A percentile compares a stretch with the other conserved stretches of the same genome.
These are phyloP conservation scores for Solenopsis invicta DNA, from an alignment of 1,140 invertebrate genomes.

Conservation along the genomic window DNA sequence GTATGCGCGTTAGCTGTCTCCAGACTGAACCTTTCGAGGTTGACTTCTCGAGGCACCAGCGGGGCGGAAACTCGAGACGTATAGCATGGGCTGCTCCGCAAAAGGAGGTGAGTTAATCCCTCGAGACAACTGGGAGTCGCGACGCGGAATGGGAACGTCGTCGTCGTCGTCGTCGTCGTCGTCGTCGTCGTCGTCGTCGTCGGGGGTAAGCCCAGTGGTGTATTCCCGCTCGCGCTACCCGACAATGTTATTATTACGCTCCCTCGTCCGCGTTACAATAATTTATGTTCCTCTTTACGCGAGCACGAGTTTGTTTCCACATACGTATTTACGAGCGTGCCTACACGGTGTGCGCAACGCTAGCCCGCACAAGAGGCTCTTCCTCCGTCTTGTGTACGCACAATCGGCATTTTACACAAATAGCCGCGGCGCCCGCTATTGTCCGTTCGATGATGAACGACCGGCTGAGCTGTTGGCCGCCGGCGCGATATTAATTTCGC, in stretches of 20 bases:
- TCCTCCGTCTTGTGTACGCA: conserved; percentile 21
- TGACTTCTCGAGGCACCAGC: conserved; percentile 76
- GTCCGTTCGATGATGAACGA: conserved; percentile 54
- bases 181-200: conserved; percentile 50
- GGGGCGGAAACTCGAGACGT: conserved; percentile 76
- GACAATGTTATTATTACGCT: conserved; percentile 79
- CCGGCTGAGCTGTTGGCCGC: conserved; percentile 31
- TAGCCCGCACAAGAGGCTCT: background rate
- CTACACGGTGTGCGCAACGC: background rate
- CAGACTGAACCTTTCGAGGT: conserved; percentile 74
- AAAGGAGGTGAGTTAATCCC: conserved; percentile 76
- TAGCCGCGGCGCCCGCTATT: conserved; percentile 50
- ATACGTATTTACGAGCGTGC: conserved; percentile 43
- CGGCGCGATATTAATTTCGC: conserved; percentile 58
- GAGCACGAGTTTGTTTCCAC: conserved; percentile 49
- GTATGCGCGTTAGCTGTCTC: conserved; percentile 58
- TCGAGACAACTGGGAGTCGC: conserved; percentile 76
- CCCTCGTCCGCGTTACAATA: conserved; percentile 75
- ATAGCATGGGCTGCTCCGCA: conserved; percentile 71
- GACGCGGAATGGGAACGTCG: conserved; percentile 70
- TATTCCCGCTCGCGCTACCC: conserved; percentile 73
- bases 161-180: too few relatives aligned
- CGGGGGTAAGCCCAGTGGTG: conserved; percentile 64
- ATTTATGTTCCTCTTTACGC: conserved; percentile 76
- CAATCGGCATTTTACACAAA: conserved; percentile 57